These are phyloP conservation scores for Sebastes variabilis DNA, from an alignment of 2,797 vertebrate species.

Conservation along the genomic window DNA sequence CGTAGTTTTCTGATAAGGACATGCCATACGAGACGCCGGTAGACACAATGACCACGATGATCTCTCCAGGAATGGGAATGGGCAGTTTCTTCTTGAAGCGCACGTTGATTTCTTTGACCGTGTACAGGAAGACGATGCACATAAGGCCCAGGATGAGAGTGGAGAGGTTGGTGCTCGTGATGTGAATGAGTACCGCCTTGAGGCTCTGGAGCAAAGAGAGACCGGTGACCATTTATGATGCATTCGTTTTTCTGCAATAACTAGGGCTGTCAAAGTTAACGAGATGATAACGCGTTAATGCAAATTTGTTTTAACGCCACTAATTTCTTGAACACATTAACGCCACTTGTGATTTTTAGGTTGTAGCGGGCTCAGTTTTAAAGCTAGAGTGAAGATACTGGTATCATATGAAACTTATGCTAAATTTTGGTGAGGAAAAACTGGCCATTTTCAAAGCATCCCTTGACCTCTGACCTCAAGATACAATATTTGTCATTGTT, in stretches of 20 bases:
- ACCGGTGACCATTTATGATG: not conserved
- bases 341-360: too few relatives aligned
- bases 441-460: too few relatives aligned
- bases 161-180: constrained; percentile 87
- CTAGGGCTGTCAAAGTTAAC: not conserved
- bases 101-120: constrained; percentile 91
- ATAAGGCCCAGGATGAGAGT: constrained; percentile 86
- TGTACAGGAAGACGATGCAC: constrained; percentile 87
- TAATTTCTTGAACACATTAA: too few relatives aligned
- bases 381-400: too few relatives aligned
- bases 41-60: constrained; percentile 94
- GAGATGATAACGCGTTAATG: too few relatives aligned
- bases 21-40: constrained; percentile 91
- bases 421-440: too few relatives aligned
- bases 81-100: constrained; percentile 92
- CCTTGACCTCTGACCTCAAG: too few relatives aligned
- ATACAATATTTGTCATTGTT: too few relatives aligned
- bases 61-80: constrained; percentile 95
- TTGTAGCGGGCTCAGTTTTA: too few relatives aligned
- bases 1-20: constrained; percentile 81
- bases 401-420: too few relatives aligned
- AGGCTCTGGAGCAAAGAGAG: constrained; percentile 81
- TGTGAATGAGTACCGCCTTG: constrained; percentile 84
- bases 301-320: too few relatives aligned
- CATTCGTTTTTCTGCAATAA: not conserved